Base-by-base conservation (phyloP, 2,888 invertebrate species). In the Agelastica alni region DNA sequence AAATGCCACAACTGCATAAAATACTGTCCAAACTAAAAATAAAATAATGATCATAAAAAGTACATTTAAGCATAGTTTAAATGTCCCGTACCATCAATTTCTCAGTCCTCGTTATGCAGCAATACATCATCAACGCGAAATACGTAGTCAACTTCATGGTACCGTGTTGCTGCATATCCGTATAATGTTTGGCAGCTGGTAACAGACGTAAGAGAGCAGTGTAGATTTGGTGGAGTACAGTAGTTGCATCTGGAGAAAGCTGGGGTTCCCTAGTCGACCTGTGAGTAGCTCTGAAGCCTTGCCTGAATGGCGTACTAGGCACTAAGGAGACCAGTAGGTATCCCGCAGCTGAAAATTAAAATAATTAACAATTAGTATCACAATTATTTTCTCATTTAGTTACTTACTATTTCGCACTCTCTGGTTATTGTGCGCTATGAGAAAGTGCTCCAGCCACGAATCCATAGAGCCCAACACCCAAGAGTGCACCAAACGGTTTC, bases 381-480 rank as follows among this genome's bases (percentile, higher is more conserved):
- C n/a, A n/a, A n/a, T n/a, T n/a, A n/a, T n/a, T n/a, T n/a, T n/a
- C n/a, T n/a, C n/a, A n/a, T n/a, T n/a, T n/a, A n/a, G 14, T 28
- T 31, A 66, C 78, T 75, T 74, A 87, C 87, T 85, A 73, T 89
- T 89, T 64, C 96, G 82, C 51, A 96, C 96, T 22, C 95, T 80
- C 62, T 92, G 91, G 71, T 93, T 93, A 56, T 83, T 84, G 67
- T 94, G 91, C 4, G 88, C 91, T 55, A 96, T 83, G 53, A 96
- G 81, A 75, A 92, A 95, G 61, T 88, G 86, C 74, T 96, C 95
- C 51, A 95, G 83, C 95, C 96, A 96, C 16, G 86, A 88, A 62
- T 94, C 93, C 65, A 94, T 85, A n/a, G 91, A 91, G 65, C 88
- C 89, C n/a, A 96, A 79, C 9, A 94, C 93, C 91, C 93, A 95